Conservation (phyloP, 2,113 vertebrate species). For the Dicerorhinus sumatrensis region DNA sequence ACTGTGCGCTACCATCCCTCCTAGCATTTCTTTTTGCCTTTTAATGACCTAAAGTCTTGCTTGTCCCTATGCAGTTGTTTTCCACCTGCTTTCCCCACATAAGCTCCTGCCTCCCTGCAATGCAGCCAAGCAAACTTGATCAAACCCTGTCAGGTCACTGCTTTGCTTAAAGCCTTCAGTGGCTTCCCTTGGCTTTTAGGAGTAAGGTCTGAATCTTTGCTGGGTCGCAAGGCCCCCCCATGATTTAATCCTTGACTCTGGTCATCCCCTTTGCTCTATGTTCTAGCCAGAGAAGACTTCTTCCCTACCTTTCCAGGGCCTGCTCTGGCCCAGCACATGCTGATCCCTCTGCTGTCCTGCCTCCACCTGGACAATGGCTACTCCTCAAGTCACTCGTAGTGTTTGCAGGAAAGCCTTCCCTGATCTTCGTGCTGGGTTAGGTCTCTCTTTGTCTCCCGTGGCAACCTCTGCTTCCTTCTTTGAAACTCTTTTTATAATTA, state of each 20-base stretch:
- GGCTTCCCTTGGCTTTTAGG: background rate
- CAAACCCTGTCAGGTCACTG: background rate
- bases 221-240: rapidly evolving
- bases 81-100: background rate
- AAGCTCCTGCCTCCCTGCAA: background rate
- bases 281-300: background rate
- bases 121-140: background rate
- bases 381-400: background rate
- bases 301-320: background rate
- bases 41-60: background rate
- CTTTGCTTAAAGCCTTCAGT: background rate
- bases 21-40: background rate
- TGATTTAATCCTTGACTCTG: background rate
- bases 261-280: background rate
- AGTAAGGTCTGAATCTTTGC: background rate
- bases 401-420: background rate
- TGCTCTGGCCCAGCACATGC: background rate
- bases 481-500: background rate
- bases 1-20: background rate
- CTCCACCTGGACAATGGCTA: background rate
- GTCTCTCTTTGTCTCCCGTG: background rate
- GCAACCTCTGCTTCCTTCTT: background rate
- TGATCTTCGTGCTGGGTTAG: background rate
- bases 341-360: too few relatives aligned
- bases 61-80: background rate